Evolutionary conservation across 2,113 vertebrate species (phyloP), one percentile per base, ranked within the genome.

Genomic region (Brienomyrus brachyistius): DNA sequence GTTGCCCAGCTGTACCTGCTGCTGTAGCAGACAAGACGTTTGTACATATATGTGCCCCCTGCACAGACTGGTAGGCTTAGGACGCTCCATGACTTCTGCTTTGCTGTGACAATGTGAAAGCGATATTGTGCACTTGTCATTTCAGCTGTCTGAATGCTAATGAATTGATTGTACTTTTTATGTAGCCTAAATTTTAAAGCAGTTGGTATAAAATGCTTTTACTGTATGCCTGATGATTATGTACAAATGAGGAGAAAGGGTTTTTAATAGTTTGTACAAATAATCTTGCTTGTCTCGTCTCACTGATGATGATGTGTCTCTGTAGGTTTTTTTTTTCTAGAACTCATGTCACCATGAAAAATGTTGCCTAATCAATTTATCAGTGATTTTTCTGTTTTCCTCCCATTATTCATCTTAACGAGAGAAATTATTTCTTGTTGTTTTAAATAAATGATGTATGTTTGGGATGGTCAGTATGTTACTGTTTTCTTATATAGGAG

Each of bases 111-210:
- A 80, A 80, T 80, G 74, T 80, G 31, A 80, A 15, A 43, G 35
- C 35, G 62, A 70, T 80, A 80, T 80, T 80, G 74, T 80, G 74
- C 31, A 43, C 74, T 80, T 74, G n/a, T 74, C 66, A 74, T 74
- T 80, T 80, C 35, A 43, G 74, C 74, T 40, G 74, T 80, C 74
- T 80, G 74, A 80, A 80, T 80, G 74, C 74, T 80, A 80, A 80
- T 80, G 74, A 80, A 80, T 80, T 35, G 74, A 80, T 80, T 80
- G 74, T 80, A 80, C 74, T 80, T 80, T 80, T 80, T 80, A 80
- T 13, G 17, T 80, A 80, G 35, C 13, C 17, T 43, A 74, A 74
- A 40, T 40, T 80, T 80, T 17, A 80, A 40, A 17, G 40, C 10
- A 2, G 35, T 80, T 43, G 43, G 74, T 80, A 40, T 35, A 80